These are phyloP conservation scores for Drosophila parthenogenetica DNA, from an alignment of 2,888 invertebrate genomes.

Conservation along the genomic window DNA sequence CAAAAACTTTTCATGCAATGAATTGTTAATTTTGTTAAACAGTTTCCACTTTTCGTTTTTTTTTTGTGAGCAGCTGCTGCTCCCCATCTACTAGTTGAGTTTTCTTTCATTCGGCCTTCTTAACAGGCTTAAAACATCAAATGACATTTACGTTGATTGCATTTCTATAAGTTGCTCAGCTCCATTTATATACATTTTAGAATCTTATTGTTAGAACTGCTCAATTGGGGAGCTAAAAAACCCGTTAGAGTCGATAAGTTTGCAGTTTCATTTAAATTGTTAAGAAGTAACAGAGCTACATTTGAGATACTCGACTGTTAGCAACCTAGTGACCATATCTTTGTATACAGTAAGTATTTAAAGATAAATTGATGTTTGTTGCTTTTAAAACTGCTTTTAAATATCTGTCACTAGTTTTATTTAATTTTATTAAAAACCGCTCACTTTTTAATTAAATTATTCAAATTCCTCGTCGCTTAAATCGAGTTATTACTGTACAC, in stretches of 20 bases:
- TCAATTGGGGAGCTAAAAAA: constrained; percentile 6
- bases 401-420: neutral
- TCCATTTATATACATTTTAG: constrained; percentile 8
- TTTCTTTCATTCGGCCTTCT: constrained; percentile 51
- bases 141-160: constrained; percentile 66
- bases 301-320: no score
- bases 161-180: constrained; percentile 42
- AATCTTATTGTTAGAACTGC: constrained; percentile 19
- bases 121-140: constrained; percentile 53
- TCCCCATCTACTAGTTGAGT: constrained; percentile 13
- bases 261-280: neutral
- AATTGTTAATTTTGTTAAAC: constrained; percentile 78
- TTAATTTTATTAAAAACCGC: no score
- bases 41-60: constrained; percentile 37
- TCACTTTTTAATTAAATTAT: neutral
- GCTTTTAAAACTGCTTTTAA: neutral
- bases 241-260: neutral
- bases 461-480: neutral
- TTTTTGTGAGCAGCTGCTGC: neutral
- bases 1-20: constrained; percentile 71
- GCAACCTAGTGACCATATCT: no score
- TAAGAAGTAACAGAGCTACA: neutral
- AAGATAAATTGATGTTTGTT: no score
- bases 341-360: no score
- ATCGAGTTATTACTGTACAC: neutral